phyloP scores from a whole-genome alignment of 2,797 vertebrate species.

The Hydrocynus forskahlii region DNA sequence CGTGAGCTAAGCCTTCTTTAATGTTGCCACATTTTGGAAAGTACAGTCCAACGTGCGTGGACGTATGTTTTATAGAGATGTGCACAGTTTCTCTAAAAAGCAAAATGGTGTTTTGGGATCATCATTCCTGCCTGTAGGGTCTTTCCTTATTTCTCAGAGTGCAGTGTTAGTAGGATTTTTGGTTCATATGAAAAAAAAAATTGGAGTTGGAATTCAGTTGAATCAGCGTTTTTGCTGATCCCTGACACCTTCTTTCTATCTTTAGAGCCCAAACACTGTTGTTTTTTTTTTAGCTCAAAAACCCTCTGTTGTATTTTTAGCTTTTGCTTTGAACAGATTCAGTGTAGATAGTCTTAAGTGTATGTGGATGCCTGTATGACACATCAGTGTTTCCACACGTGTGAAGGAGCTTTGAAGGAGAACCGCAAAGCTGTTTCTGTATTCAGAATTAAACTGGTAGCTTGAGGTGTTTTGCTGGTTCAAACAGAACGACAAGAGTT shows the following conservation, averaged over 20 bases:
- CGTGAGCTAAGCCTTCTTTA: too few relatives aligned
- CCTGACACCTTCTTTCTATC: background rate
- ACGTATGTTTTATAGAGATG: too few relatives aligned
- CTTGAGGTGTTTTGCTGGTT: background rate
- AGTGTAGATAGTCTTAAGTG: background rate
- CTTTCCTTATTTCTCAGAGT: background rate
- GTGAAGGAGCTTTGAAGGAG: background rate
- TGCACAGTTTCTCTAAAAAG: too few relatives aligned
- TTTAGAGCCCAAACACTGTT: background rate
- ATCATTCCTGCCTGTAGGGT: too few relatives aligned
- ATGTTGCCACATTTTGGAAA: too few relatives aligned
- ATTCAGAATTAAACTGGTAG: background rate
- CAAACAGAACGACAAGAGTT: background rate
- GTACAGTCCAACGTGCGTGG: too few relatives aligned
- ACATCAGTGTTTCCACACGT: background rate
- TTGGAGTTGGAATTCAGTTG: background rate
- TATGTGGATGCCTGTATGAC: background rate
- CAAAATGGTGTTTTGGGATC: background rate
- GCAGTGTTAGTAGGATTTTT: background rate
- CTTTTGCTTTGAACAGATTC: constrained; percentile 31
- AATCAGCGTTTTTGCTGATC: constrained; percentile 27
- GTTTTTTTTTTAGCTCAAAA: background rate
- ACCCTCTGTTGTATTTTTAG: background rate
- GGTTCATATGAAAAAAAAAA: background rate
- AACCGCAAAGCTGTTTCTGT: background rate